Evolutionary conservation across 35 echinoderm and acorn worm species (phyloP), one percentile per base, ranked within the genome.

Genomic region (Ptychodera flava): DNA sequence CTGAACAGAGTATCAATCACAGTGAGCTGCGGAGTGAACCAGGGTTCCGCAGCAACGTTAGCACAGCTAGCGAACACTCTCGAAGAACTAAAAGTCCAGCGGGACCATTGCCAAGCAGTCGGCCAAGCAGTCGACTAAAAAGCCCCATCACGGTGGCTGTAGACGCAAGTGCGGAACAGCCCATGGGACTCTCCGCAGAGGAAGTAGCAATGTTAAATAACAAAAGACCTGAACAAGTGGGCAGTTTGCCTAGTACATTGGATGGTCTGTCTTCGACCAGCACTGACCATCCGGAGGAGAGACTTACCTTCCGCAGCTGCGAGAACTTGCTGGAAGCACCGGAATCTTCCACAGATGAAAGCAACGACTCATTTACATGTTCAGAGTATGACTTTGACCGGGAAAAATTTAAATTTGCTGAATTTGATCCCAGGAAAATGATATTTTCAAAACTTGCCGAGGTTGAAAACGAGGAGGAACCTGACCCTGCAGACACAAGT

Each of bases 291-390:
- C 77, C 38, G 12, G n/a, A 32, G 35, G 53, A 76, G 45, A 64
- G 45, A 64, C 6, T 64, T 12, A 6, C 45, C 6, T 64, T 64
- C 45, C 45, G 6, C 6, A 64, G 22, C 22, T 22, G 22, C 6
- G 45, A 64, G 22, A 64, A 64, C 22, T 90, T 94, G 1, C 84
- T 97, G 15, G 92, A 92, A 86, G 87, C 95, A 32, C 95, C 95
- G 0, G 94, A 97, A 32, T 93, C 91, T 0, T 94, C 93, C 1
- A 82, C 86, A 6, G 93, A 95, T 35, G 95, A 98, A 80, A 98
- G 93, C 28, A 90, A 91, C 37, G 95, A 91, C 30, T 98, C 95
- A n/a, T 98, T 98, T 87, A 98, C 95, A 75, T 98, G 95, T 75
- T 98, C 95, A 0, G 95, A 97, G 78, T 86, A 89, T 78, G 95